phyloP scores from a whole-genome alignment of 1,140 invertebrate genomes.

The Lanistes nyassanus region DNA sequence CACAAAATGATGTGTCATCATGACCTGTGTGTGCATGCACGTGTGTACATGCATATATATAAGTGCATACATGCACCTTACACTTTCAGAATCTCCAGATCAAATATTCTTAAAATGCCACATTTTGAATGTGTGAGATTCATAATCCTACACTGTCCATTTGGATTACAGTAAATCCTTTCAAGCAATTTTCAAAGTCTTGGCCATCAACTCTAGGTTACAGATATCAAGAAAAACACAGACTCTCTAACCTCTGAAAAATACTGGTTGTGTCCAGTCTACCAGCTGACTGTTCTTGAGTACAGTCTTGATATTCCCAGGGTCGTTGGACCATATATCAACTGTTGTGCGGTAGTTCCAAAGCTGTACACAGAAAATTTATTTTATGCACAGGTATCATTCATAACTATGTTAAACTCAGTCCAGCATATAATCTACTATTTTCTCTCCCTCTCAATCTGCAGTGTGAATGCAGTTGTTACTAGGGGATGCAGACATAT shows the following conservation, averaged over 20 bases:
- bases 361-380: neutral
- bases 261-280: slow-evolving; percentile 16
- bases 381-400: neutral
- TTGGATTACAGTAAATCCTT: neutral
- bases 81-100: neutral
- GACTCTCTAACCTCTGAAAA: slow-evolving; percentile 10
- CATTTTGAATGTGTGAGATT: too few species aligned
- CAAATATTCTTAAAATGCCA: neutral
- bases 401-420: neutral
- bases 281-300: neutral
- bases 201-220: neutral
- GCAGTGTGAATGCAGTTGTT: too few species aligned
- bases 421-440: too few species aligned
- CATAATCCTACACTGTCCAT: too few species aligned
- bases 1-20: too few species aligned
- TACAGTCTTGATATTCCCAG: neutral
- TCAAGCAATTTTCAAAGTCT: neutral
- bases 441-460: too few species aligned
- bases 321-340: slow-evolving; percentile 8
- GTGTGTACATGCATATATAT: neutral
- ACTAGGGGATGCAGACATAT: too few species aligned
- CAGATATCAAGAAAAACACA: neutral
- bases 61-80: neutral
- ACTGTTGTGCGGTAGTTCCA: slow-evolving; percentile 20
- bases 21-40: neutral